phyloP scores from a whole-genome alignment of 2,113 vertebrate species.

The Phrynosoma blainvillii region DNA sequence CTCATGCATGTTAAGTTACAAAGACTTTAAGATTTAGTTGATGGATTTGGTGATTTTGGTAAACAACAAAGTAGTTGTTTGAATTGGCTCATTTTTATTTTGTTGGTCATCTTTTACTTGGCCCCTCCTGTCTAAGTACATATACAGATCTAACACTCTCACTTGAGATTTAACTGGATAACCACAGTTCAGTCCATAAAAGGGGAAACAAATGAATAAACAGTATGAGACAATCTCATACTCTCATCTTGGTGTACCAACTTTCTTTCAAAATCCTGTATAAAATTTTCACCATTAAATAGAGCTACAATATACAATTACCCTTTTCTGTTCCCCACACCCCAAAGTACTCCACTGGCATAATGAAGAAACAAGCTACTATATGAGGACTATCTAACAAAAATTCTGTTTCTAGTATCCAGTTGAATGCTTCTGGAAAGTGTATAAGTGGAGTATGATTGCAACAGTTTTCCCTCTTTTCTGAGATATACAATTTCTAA shows the following conservation, averaged over 20 bases:
- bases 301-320: not conserved
- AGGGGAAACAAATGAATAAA: not conserved
- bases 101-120: not conserved
- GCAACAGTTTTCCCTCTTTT: not conserved
- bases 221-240: not conserved
- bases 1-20: conserved; percentile 7
- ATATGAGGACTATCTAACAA: not conserved
- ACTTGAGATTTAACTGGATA: not conserved
- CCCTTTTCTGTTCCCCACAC: not conserved
- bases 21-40: not conserved
- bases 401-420: not conserved
- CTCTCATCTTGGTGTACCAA: not conserved
- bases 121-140: not conserved
- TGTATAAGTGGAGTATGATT: not conserved
- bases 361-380: no score
- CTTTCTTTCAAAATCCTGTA: no score
- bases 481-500: not conserved
- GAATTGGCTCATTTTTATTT: not conserved
- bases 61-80: no score
- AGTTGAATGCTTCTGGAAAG: not conserved
- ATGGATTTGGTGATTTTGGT: no score
- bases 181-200: not conserved
- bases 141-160: not conserved
- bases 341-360: not conserved
- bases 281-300: not conserved